Conservation (phyloP, 92 coral and sea anemone genomes). For the Epizoanthus stellaris region DNA sequence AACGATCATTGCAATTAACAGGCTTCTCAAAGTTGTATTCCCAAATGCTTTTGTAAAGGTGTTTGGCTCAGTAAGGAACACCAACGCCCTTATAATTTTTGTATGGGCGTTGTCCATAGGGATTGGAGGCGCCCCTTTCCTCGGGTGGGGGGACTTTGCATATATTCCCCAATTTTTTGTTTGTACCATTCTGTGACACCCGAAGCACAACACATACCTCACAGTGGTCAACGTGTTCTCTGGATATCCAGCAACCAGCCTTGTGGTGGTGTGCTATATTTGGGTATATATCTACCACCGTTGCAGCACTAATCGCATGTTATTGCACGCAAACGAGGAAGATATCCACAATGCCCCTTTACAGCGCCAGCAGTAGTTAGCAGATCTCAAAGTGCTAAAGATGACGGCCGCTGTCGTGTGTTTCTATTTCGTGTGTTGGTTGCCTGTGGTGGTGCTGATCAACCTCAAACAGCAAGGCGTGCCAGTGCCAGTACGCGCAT, state of each 20-base stretch:
- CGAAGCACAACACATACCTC: constrained; percentile 14
- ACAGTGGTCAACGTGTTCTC: constrained; percentile 5
- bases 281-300: constrained; percentile 23
- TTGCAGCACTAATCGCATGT: constrained; percentile 12
- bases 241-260: constrained; percentile 23
- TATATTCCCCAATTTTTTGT: constrained; percentile 23
- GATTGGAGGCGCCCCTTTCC: constrained; percentile 13
- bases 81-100: constrained; percentile 1
- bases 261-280: constrained; percentile 13
- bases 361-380: constrained; percentile 24
- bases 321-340: constrained; percentile 18
- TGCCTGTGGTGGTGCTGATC: constrained; percentile 16
- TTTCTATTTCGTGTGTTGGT: constrained; percentile 36
- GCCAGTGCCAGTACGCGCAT: constrained; percentile 7
- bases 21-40: constrained; percentile 29
- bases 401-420: constrained; percentile 23
- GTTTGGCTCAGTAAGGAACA: constrained; percentile 24
- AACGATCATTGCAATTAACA: constrained; percentile 28
- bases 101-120: constrained; percentile 30
- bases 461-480: constrained; percentile 8
- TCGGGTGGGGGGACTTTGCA: constrained; percentile 17
- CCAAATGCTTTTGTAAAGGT: constrained; percentile 10
- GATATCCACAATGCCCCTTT: constrained; percentile 23
- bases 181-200: constrained; percentile 27
- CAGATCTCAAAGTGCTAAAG: constrained; percentile 10